These are phyloP conservation scores for Psilanteris sp. DNA, from an alignment of 1,140 invertebrate species.

Conservation along the genomic window DNA sequence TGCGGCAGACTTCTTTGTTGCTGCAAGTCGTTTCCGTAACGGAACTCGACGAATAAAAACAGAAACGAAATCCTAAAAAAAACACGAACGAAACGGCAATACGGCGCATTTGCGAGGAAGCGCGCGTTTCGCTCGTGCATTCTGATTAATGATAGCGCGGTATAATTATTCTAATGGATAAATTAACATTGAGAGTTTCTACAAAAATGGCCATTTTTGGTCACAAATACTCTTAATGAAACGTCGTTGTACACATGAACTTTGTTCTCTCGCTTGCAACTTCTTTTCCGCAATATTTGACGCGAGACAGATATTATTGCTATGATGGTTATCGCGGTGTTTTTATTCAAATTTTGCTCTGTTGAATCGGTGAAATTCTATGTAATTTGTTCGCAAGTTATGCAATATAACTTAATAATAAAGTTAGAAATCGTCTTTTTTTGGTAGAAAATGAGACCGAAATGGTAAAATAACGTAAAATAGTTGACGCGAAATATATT, in stretches of 20 bases:
- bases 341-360: no score
- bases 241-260: conserved; percentile 27
- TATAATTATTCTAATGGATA: conserved; percentile 62
- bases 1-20: conserved; percentile 58
- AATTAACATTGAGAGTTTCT: conserved; percentile 34
- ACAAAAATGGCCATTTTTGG: conserved; percentile 38
- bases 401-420: no score
- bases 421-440: no score
- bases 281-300: no score
- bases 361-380: no score
- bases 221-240: conserved; percentile 31
- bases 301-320: no score
- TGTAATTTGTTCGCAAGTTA: no score
- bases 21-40: conserved; percentile 43
- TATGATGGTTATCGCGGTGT: conserved; percentile 11
- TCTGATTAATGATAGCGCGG: conserved; percentile 51
- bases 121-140: conserved; percentile 27
- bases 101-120: conserved; percentile 3
- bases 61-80: conserved; percentile 19
- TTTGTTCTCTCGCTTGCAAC: no score
- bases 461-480: no score
- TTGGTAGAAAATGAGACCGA: no score
- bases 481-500: no score
- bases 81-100: conserved; percentile 27
- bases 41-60: conserved; percentile 34